Base-by-base conservation (phyloP, 2,797 vertebrate genomes). In the Salarias fasciatus region DNA sequence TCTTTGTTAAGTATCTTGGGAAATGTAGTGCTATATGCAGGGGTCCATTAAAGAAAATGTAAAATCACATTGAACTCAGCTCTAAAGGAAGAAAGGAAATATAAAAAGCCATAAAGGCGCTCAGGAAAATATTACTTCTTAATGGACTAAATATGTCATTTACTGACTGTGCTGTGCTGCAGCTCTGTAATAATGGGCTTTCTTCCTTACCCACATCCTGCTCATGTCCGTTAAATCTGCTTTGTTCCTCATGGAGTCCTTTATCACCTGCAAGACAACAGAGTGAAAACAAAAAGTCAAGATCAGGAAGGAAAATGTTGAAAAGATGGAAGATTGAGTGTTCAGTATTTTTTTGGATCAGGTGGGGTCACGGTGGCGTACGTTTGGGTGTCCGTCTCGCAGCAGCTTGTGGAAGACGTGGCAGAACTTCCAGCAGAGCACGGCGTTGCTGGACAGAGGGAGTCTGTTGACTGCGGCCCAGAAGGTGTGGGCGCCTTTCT, bases 381-480 rank as follows among this genome's bases (percentile, higher is more conserved):
- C 97, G 0, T 95, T 95, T 1, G 95, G 93, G 75, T 99, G 98
- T 53, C 98, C 97, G 1, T 99, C 97, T 4, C 96, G 94, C 65
- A 99, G 95, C 11, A 99, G 92, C 65, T 99, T 99, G 92, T 99
- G 98, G 91, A 99, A 97, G 80, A 99, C 96, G 0, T 99, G 97
- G 90, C 97, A 99, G 90, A 99, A 99, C 89, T 99, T 99, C 98
- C 98, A 99, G 90, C 97, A 98, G 48, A 99, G 94, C 67, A 99
- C 96, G 0, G 98, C 97, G 0, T 98, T 98, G 92, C 98, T 97
- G 0, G 98, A 99, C 49, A 98, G 95, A 0, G 98, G 97, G 64
- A 99, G 93, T 1, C 98, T 94, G 90, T 95, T 97, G 89, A 98
- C 93, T 0, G 95, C 95, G 0, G 94, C 94, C 98, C 98, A 99